Percentiles rank a stretch among this genome's conserved stretches.
Evolutionary conservation across 2,888 invertebrate species (phyloP).

Genomic region (Mechanitis mazaeus): DNA sequence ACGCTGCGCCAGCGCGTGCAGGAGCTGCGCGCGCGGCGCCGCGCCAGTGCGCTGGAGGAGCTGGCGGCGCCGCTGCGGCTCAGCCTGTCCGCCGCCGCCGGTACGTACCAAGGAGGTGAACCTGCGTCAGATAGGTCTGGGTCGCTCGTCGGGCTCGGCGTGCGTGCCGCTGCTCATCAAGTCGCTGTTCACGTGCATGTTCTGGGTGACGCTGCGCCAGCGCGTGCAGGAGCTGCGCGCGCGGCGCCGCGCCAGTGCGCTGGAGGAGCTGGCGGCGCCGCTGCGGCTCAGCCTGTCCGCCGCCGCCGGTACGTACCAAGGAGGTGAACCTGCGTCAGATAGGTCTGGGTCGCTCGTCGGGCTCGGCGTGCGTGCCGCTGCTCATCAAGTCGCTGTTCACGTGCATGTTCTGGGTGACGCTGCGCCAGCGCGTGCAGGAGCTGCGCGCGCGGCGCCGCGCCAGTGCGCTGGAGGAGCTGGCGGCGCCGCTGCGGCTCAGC

Average conservation of each 20-base stretch:
- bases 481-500: slow-evolving; percentile 86
- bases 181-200: slow-evolving; percentile 92
- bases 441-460: slow-evolving; percentile 79
- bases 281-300: slow-evolving; percentile 85
- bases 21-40: slow-evolving; percentile 82
- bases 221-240: slow-evolving; percentile 87
- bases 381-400: slow-evolving; percentile 90
- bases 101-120: too few species aligned
- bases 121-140: slow-evolving; percentile 88
- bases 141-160: slow-evolving; percentile 80
- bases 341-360: slow-evolving; percentile 83
- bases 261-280: slow-evolving; percentile 87
- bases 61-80: slow-evolving; percentile 88
- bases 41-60: slow-evolving; percentile 81
- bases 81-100: slow-evolving; percentile 82
- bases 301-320: slow-evolving; percentile 57
- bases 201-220: slow-evolving; percentile 96
- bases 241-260: slow-evolving; percentile 79
- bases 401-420: slow-evolving; percentile 96
- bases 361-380: slow-evolving; percentile 84
- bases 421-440: slow-evolving; percentile 93
- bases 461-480: slow-evolving; percentile 84
- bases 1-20: slow-evolving; percentile 93
- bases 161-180: slow-evolving; percentile 87
- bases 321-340: slow-evolving; percentile 79